Evolutionary conservation across 2,113 vertebrate genomes (phyloP).

Genomic region (Notothenia rossii): DNA sequence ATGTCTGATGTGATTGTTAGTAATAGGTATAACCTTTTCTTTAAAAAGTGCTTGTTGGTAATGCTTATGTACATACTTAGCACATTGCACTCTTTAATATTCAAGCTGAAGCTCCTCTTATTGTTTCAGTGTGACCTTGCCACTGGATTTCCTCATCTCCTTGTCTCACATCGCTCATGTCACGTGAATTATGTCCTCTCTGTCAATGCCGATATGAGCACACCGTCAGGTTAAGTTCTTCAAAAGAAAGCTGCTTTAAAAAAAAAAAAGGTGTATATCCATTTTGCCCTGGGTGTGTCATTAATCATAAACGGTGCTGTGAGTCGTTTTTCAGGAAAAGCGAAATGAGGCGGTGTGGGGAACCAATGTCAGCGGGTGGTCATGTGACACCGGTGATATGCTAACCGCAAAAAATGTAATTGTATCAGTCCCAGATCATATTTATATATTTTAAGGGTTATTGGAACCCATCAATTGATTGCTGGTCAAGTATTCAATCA

Average conservation of each 20-base stretch:
- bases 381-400: background rate
- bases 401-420: constrained; percentile 3
- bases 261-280: constrained; percentile 35
- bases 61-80: background rate
- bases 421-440: background rate
- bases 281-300: constrained; percentile 39
- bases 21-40: background rate
- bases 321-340: background rate
- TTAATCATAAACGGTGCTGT: constrained; percentile 42
- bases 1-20: background rate
- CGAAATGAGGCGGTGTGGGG: background rate
- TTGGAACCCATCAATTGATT: background rate
- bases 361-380: background rate
- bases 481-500: background rate
- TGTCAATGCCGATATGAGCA: background rate
- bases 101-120: background rate
- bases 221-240: constrained; percentile 32
- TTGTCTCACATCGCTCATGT: constrained; percentile 25
- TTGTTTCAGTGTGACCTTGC: background rate
- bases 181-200: constrained; percentile 22
- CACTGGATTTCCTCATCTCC: background rate
- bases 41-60: background rate
- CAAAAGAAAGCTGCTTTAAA: constrained; percentile 38
- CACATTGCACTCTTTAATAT: background rate
- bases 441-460: constrained; percentile 1